A percentile compares a stretch with the other conserved stretches of the same genome.
phyloP scores from a whole-genome alignment of 2,888 invertebrate genomes.

The Acrobeloides nanus region DNA sequence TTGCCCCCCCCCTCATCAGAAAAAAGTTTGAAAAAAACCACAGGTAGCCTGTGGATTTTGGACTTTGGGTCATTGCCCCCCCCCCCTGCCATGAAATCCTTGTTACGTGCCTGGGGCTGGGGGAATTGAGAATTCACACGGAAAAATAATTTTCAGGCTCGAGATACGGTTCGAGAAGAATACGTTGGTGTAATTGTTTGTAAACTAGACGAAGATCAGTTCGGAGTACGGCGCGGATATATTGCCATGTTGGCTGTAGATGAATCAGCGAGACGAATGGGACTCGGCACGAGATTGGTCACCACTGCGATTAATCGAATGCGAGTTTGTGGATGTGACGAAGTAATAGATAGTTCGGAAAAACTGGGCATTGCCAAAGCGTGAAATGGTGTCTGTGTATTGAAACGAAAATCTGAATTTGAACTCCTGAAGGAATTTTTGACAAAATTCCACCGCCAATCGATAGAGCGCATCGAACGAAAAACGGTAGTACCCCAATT shows the following conservation, averaged over 20 bases:
- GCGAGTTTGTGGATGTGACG: conserved; percentile 89
- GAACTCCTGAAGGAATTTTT: no score
- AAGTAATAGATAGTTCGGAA: conserved; percentile 61
- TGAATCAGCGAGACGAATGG: conserved; percentile 81
- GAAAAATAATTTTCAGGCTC: conserved; percentile 32
- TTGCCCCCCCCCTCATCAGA: not conserved
- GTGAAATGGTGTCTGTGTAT: no score
- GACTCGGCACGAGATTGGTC: conserved; percentile 71
- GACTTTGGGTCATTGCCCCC: no score
- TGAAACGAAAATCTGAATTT: no score
- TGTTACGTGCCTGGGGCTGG: no score
- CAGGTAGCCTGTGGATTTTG: no score
- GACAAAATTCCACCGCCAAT: no score
- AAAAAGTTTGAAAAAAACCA: no score
- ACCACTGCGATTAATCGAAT: conserved; percentile 69
- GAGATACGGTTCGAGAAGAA: conserved; percentile 49
- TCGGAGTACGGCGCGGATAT: conserved; percentile 60
- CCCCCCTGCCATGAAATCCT: no score
- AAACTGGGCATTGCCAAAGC: not conserved
- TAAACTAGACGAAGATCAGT: conserved; percentile 64
- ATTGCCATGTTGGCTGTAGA: conserved; percentile 99
- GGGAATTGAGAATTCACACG: no score
- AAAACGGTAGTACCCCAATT: no score
- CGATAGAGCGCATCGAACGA: no score
- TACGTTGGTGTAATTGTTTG: conserved; percentile 98